Conservation (phyloP, 1,140 invertebrate species). For the Macrocentrus cingulum region DNA sequence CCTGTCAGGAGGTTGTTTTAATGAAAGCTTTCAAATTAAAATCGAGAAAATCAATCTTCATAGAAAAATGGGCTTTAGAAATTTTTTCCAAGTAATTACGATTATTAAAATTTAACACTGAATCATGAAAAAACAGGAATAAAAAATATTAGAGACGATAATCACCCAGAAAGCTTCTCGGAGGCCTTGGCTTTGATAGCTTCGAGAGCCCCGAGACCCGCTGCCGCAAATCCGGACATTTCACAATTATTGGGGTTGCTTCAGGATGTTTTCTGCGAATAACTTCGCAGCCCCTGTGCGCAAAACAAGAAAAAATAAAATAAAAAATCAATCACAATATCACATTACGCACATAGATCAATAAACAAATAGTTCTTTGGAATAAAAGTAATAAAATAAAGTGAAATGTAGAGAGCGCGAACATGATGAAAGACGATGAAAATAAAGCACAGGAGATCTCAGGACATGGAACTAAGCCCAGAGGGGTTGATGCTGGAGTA, state of each 20-base stretch:
- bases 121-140: too few species aligned
- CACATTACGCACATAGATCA: too few species aligned
- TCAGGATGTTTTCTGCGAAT: slow-evolving; percentile 34
- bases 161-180: slow-evolving; percentile 50
- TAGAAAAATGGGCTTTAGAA: too few species aligned
- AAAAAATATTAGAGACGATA: neutral
- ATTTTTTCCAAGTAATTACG: too few species aligned
- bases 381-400: too few species aligned
- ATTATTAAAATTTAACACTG: too few species aligned
- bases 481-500: slow-evolving; percentile 38
- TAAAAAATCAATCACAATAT: neutral
- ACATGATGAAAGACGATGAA: neutral
- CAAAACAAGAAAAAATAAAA: slow-evolving; percentile 3
- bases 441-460: too few species aligned
- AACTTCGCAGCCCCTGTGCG: slow-evolving; percentile 51
- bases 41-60: too few species aligned
- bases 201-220: slow-evolving; percentile 53
- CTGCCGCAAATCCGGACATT: slow-evolving; percentile 57
- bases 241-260: slow-evolving; percentile 60
- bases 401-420: too few species aligned
- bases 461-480: slow-evolving; percentile 17
- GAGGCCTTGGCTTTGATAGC: slow-evolving; percentile 48
- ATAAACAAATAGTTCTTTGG: too few species aligned
- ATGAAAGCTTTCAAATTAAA: too few species aligned
- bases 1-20: too few species aligned